Evolutionary conservation across 2,113 vertebrate species (phyloP).

Genomic region (Silurus meridionalis): DNA sequence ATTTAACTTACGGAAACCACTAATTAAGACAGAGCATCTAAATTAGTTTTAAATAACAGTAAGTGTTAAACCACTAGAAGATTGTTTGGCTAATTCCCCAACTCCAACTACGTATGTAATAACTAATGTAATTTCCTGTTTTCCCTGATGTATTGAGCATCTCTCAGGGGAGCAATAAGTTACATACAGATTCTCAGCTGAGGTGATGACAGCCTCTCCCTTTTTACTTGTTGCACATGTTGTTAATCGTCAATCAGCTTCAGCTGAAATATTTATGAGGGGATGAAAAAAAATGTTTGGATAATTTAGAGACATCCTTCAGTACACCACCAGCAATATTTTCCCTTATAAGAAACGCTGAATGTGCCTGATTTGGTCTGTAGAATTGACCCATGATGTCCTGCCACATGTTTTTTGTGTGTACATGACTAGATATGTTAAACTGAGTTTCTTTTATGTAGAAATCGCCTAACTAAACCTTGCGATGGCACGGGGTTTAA

Average conservation of each 20-base stretch:
- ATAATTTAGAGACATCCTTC: conserved; percentile 1
- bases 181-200: not conserved
- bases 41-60: not conserved
- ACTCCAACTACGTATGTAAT: not conserved
- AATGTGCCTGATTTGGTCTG: conserved; percentile 18
- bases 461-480: conserved; percentile 20
- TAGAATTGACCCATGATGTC: conserved; percentile 15
- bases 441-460: not conserved
- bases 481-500: conserved; percentile 42
- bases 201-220: conserved; percentile 11
- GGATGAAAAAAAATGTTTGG: not conserved
- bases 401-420: not conserved
- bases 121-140: not conserved
- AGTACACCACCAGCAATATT: not conserved
- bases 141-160: not conserved
- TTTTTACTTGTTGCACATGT: not conserved
- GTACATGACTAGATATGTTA: conserved; percentile 26
- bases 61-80: not conserved
- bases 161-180: not conserved
- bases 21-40: not conserved
- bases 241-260: conserved; percentile 12
- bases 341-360: not conserved
- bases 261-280: not conserved
- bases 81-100: not conserved
- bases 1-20: not conserved